Percentiles rank a stretch among this genome's conserved stretches.
phyloP scores from a whole-genome alignment of 2,797 vertebrate species.

The Chloroceryle inda region DNA sequence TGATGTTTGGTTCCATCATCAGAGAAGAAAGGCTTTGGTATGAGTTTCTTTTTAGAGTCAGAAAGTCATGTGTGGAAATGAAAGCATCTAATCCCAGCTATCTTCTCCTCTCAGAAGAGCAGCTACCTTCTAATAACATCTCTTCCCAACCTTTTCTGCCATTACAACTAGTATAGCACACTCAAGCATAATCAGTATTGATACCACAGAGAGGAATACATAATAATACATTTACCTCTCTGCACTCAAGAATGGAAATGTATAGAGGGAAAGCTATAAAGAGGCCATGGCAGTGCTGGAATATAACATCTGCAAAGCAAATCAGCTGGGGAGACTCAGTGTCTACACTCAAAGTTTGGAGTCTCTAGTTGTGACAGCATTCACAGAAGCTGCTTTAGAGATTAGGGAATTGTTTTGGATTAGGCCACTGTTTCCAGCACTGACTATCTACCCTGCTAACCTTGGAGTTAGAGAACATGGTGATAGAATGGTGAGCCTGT shows the following conservation, averaged over 20 bases:
- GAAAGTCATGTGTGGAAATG: not conserved
- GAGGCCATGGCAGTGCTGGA: not conserved
- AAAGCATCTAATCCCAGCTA: not conserved
- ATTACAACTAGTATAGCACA: not conserved
- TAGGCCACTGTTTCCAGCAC: slow-evolving; percentile 27
- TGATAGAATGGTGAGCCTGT: not conserved
- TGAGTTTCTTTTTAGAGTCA: not conserved
- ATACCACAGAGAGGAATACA: not conserved
- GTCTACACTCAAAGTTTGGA: not conserved
- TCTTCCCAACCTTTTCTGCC: not conserved
- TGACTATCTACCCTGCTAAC: slow-evolving; percentile 20
- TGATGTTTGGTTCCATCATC: not conserved
- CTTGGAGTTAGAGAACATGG: not conserved
- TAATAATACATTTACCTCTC: not conserved
- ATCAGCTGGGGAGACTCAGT: not conserved
- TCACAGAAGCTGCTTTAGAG: slow-evolving; percentile 57
- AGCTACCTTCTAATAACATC: not conserved
- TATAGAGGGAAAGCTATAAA: not conserved
- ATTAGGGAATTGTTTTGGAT: slow-evolving; percentile 46
- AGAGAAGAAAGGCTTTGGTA: not conserved
- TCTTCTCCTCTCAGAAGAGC: not conserved
- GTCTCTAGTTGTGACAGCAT: slow-evolving; percentile 9
- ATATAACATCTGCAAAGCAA: not conserved
- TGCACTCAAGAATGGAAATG: not conserved
- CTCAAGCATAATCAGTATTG: not conserved